Evolutionary conservation across 2,113 vertebrate genomes (phyloP), one percentile per base, ranked within the genome.

Genomic region (Ochotona princeps): DNA sequence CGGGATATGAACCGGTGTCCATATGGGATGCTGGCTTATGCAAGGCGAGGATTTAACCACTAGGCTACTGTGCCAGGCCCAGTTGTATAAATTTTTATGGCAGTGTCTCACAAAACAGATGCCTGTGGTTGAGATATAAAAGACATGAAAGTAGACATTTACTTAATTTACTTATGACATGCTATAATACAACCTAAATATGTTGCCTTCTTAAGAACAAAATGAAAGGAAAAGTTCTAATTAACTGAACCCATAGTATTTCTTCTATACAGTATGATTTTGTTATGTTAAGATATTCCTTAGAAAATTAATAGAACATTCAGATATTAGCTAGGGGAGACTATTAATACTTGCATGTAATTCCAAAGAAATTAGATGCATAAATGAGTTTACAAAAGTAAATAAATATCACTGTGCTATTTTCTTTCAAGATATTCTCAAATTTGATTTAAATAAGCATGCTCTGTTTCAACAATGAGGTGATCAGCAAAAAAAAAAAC

Each of bases 51-150:
- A 44, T 44, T 44, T 44, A 44, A 44, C 38, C 6, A 44, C 38
- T 44, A 44, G 38, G 38, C 38, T 44, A 44, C 38, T 44, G 38
- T 44, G 38, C 38, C 38, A 44, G 38, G 38, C 38, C 38, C 38
- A 44, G 38, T 6, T 4, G 38, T 44, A 4, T 44, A 44, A 44
- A 75, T 92, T 96, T 97, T 94, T 93, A 90, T 51, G 95, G 51
- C 21, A 96, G 60, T 94, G 80, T 89, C 97, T 97, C 87, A 93
- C 93, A 96, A 96, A 78, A 96, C 87, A 93, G 89, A 96, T 97
- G 66, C 95, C 93, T 89, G 86, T 89, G 84, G 44, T 88, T 96
- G 85, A 93, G 84, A 87, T 60, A 92, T 79, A 87, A 94, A 96
- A 96, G 60, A 95, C 75, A 82, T 78, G 90, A 60, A 92, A 89